Evolutionary conservation across 2,113 vertebrate species (phyloP), one percentile per base, ranked within the genome.

Genomic region (Stigmatopora argus): DNA sequence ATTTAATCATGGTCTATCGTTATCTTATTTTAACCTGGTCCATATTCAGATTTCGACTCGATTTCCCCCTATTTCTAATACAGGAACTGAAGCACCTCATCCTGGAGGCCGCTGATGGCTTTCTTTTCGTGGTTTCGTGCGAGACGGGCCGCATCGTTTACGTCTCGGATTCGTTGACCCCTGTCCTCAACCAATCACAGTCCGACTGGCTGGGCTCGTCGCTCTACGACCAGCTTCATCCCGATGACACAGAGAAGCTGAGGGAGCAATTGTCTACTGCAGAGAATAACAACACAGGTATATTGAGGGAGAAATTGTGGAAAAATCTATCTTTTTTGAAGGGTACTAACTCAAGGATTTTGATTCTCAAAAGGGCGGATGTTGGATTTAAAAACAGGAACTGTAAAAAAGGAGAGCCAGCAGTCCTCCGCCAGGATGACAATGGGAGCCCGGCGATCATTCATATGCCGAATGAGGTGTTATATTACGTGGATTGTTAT

Each of bases 391-490:
- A 99, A 99, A 87, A 98, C 96, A 0, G 97, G 97, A 7, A 98
- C 96, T 0, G 96, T 99, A 60, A 99, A 99, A 87, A 99, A 98
- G 74, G 97, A 99, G 81, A 93, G 94, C 3, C 95, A 96, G 68
- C 97, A 98, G 79, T 89, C 94, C 0, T 92, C 97, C 53, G 95
- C 96, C 83, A 92, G 94, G 83, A 98, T 98, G 96, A 94, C 91
- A 44, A 96, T 96, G 94, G 97, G 96, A 12, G 95, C 96, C 0
- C 87, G 97, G 0, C 90, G 97, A 12, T 99, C 96, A 0, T 99
- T 99, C 81, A 99, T 99, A 77, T 99, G 97, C 81, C 88, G 97
- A n/a, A 98, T 99, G 96, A 95, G 95, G 97, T 98, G 51, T 64
- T 18, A 64, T n/a, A 4, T 18, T 19, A 17, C 45, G 14, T 18